phyloP scores from a whole-genome alignment of 2,113 vertebrate genomes.

The Rhagologus leucostigma region DNA sequence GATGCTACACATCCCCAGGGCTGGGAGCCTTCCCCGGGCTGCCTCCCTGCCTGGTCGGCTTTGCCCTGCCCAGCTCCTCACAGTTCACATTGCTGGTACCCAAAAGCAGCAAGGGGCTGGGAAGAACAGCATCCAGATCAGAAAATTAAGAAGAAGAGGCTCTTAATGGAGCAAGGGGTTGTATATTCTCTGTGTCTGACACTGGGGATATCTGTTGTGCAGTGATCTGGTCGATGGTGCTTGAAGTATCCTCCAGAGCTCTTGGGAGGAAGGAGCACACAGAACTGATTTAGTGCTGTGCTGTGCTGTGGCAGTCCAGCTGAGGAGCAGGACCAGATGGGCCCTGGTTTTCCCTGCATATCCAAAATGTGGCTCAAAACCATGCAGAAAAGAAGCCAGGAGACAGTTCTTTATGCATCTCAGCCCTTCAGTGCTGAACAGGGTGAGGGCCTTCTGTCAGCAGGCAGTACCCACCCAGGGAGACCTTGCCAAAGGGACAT shows the following conservation, averaged over 20 bases:
- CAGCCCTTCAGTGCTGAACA: fast-evolving
- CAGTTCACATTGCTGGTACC: fast-evolving
- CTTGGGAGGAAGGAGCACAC: not conserved
- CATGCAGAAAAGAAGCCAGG: not conserved
- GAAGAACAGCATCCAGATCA: not conserved
- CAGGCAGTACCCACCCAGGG: fast-evolving
- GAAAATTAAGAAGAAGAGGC: not conserved
- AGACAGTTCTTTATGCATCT: not conserved
- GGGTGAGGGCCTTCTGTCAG: not conserved
- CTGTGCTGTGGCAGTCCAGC: not conserved
- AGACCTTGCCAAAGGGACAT: not conserved
- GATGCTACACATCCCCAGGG: not conserved
- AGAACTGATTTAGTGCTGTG: not conserved
- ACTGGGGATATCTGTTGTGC: not conserved
- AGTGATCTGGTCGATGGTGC: fast-evolving
- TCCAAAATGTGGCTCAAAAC: not conserved
- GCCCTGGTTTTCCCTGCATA: not conserved
- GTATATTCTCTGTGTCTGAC: not conserved
- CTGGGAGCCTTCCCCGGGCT: not conserved
- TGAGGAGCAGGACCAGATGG: not conserved
- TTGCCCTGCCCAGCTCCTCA: fast-evolving
- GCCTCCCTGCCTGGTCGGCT: fast-evolving
- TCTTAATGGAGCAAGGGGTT: not conserved
- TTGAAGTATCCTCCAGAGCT: not conserved
- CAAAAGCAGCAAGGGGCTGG: not conserved